A percentile compares a stretch with the other conserved stretches of the same genome.
phyloP scores from a whole-genome alignment of 2,888 invertebrate species.

The Selenia dentaria region DNA sequence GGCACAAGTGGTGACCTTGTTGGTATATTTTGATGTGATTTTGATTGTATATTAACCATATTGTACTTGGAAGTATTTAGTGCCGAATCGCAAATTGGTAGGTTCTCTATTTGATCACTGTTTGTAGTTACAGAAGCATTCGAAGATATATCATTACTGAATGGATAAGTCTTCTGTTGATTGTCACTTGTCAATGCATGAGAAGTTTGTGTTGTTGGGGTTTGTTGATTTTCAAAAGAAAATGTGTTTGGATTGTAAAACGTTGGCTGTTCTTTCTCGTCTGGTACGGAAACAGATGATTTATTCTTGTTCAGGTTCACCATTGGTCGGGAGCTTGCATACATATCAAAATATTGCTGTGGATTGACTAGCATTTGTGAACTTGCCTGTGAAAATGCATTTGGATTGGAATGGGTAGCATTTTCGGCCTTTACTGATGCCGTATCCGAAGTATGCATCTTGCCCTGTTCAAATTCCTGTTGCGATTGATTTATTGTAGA shows the following conservation, averaged over 20 bases:
- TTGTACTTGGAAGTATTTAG: slow-evolving; percentile 17
- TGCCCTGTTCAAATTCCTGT: not conserved
- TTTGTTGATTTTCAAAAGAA: not conserved
- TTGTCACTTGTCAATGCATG: not conserved
- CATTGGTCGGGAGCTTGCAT: not conserved
- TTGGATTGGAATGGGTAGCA: slow-evolving; percentile 3
- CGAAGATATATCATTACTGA: not conserved
- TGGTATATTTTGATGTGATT: slow-evolving; percentile 3
- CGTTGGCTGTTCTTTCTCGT: not conserved
- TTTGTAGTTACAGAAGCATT: not conserved
- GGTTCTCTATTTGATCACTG: not conserved
- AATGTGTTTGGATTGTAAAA: slow-evolving; percentile 12
- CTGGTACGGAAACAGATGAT: not conserved
- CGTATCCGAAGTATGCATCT: not conserved
- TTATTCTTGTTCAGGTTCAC: not conserved
- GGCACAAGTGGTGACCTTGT: slow-evolving; percentile 18
- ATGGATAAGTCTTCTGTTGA: not conserved
- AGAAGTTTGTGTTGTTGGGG: not conserved
- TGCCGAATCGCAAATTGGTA: slow-evolving; percentile 4
- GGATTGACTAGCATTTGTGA: slow-evolving; percentile 2
- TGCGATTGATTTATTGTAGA: not conserved
- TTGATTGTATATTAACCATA: slow-evolving; percentile 7
- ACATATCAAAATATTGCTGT: not conserved
- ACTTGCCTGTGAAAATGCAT: slow-evolving; percentile 6
- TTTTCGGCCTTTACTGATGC: not conserved